Evolutionary conservation across 2,888 invertebrate species (phyloP).

Genomic region (Coelinius sp.): DNA sequence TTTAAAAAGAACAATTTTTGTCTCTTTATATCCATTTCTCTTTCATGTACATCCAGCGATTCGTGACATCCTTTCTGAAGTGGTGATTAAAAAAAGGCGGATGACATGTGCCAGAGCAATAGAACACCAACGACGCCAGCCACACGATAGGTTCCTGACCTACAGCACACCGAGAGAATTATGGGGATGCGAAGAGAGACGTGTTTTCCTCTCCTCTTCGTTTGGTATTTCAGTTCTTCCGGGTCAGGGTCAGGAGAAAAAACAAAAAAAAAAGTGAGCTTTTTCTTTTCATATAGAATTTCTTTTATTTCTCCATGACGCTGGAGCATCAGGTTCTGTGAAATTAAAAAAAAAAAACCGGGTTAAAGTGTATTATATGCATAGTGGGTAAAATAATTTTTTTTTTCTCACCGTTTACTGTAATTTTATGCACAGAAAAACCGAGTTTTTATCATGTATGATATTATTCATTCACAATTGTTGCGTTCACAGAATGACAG

Average conservation of each 20-base stretch:
- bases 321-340: neutral
- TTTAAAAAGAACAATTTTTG: too few species aligned
- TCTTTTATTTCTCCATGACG: neutral
- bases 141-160: conserved; percentile 44
- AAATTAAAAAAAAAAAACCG: neutral
- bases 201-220: conserved; percentile 39
- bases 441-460: conserved; percentile 22
- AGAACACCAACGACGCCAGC: conserved; percentile 50
- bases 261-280: conserved; percentile 26
- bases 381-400: conserved; percentile 21
- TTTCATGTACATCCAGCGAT: neutral
- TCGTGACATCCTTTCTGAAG: conserved; percentile 44
- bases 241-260: conserved; percentile 43
- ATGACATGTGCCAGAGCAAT: conserved; percentile 59
- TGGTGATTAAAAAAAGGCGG: conserved; percentile 53
- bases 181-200: conserved; percentile 52
- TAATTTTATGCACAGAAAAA: conserved; percentile 35
- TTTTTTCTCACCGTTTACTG: conserved; percentile 31
- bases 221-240: conserved; percentile 53
- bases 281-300: conserved; percentile 21
- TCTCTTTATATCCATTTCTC: neutral
- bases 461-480: conserved; percentile 25
- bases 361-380: conserved; percentile 22
- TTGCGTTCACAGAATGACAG: neutral
- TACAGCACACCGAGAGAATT: conserved; percentile 53